phyloP scores from a whole-genome alignment of 2,113 vertebrate species.

The Chlamydotis undulata region DNA sequence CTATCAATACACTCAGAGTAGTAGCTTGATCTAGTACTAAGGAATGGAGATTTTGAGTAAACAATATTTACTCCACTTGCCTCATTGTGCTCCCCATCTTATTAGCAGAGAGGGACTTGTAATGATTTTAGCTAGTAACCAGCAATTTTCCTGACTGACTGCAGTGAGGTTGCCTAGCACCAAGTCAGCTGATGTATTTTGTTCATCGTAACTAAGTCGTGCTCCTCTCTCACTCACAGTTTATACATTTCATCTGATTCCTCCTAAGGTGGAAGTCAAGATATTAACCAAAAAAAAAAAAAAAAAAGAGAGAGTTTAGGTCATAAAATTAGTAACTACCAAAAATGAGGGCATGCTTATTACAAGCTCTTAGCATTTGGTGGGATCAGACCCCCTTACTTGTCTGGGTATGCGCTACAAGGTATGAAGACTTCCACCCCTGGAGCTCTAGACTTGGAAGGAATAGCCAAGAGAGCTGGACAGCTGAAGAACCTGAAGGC shows the following conservation, averaged over 20 bases:
- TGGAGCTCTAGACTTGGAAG: not conserved
- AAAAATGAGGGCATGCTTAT: not conserved
- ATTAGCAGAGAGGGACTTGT: not conserved
- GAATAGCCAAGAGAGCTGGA: not conserved
- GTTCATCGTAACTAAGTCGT: not conserved
- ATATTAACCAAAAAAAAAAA: not conserved
- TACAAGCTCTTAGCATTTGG: not conserved
- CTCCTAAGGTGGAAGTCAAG: not conserved
- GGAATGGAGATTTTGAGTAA: not conserved
- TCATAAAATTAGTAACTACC: not conserved
- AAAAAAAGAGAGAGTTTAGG: not conserved
- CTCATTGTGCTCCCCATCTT: not conserved
- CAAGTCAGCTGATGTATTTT: not conserved
- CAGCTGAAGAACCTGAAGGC: not conserved
- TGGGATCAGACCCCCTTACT: not conserved
- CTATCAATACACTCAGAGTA: not conserved
- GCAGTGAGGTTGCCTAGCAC: not conserved
- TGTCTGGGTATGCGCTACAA: fast-evolving
- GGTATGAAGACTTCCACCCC: not conserved
- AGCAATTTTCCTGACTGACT: not conserved
- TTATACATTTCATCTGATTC: not conserved
- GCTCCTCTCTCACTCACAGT: not conserved
- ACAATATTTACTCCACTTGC: not conserved
- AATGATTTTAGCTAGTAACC: not conserved
- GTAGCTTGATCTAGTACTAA: not conserved